A percentile compares a stretch with the other conserved stretches of the same genome.
phyloP scores from a whole-genome alignment of 1,140 invertebrate genomes.

The Anoplophora glabripennis region DNA sequence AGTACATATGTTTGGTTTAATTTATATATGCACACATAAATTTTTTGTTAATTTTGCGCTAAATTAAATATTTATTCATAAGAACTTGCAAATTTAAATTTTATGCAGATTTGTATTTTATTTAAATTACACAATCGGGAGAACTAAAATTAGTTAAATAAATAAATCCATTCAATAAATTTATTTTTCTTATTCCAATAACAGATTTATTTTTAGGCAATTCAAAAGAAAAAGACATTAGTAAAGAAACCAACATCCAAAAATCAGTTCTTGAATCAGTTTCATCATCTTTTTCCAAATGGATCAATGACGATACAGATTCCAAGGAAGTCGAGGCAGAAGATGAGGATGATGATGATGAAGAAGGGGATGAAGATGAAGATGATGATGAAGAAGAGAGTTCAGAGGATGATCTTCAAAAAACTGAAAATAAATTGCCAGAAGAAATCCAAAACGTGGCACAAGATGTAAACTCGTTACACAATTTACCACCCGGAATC shows the following conservation, averaged over 20 bases:
- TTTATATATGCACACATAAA: too few relatives aligned
- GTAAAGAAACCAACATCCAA: conserved; percentile 2
- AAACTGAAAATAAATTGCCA: conserved; percentile 3
- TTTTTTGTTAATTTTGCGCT: too few relatives aligned
- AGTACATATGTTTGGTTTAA: too few relatives aligned
- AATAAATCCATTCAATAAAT: too few relatives aligned
- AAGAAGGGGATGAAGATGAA: conserved; percentile 30
- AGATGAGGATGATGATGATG: conserved; percentile 26
- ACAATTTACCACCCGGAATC: neutral
- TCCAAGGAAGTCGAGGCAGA: conserved; percentile 19
- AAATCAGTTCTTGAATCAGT: neutral
- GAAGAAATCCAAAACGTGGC: neutral
- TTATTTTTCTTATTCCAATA: neutral
- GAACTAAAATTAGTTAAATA: too few relatives aligned
- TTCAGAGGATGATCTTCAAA: conserved; percentile 30
- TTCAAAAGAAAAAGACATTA: neutral
- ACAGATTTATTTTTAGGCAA: neutral
- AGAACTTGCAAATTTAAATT: too few relatives aligned
- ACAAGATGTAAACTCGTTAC: neutral
- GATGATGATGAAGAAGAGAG: conserved; percentile 30
- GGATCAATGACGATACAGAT: conserved; percentile 8
- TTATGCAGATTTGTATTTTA: too few relatives aligned
- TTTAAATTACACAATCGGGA: too few relatives aligned
- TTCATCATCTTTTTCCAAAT: neutral
- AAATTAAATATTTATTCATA: too few relatives aligned